Conservation (phyloP, 1,140 invertebrate genomes). For the Conopomorpha cramerella region DNA sequence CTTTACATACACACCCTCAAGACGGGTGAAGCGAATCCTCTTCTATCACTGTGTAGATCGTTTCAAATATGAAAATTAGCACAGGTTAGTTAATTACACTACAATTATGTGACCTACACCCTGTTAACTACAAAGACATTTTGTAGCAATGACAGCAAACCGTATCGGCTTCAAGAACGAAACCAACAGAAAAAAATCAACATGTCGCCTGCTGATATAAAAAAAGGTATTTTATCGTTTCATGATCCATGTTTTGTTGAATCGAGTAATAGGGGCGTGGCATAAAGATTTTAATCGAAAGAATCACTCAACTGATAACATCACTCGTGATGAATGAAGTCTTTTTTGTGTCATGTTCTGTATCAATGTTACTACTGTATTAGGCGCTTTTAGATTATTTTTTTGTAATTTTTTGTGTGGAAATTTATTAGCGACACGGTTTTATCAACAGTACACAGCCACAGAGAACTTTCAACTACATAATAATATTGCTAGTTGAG, state of each 20-base stretch:
- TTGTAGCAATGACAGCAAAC: slow-evolving; percentile 58
- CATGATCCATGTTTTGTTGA: slow-evolving; percentile 31
- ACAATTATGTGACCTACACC: slow-evolving; percentile 57
- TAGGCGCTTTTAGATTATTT: no score
- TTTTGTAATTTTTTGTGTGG: no score
- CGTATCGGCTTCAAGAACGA: slow-evolving; percentile 60
- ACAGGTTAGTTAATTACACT: slow-evolving; percentile 43
- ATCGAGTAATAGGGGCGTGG: slow-evolving; percentile 46
- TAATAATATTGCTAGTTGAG: no score
- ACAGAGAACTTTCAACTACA: no score
- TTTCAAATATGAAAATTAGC: slow-evolving; percentile 44
- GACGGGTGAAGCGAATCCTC: slow-evolving; percentile 50
- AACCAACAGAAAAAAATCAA: slow-evolving; percentile 60
- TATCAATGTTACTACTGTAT: no score
- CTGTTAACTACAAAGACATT: slow-evolving; percentile 60
- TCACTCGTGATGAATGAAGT: no score
- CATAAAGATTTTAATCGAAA: neutral
- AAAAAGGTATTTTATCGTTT: slow-evolving; percentile 35
- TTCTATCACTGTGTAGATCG: slow-evolving; percentile 37
- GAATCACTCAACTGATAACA: no score
- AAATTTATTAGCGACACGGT: no score
- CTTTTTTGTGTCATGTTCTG: no score
- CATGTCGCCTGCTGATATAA: slow-evolving; percentile 50
- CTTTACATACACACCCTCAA: slow-evolving; percentile 57
- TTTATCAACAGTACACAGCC: no score